Evolutionary conservation across 2,797 vertebrate genomes (phyloP).

Genomic region (Anomalospiza imberbis): DNA sequence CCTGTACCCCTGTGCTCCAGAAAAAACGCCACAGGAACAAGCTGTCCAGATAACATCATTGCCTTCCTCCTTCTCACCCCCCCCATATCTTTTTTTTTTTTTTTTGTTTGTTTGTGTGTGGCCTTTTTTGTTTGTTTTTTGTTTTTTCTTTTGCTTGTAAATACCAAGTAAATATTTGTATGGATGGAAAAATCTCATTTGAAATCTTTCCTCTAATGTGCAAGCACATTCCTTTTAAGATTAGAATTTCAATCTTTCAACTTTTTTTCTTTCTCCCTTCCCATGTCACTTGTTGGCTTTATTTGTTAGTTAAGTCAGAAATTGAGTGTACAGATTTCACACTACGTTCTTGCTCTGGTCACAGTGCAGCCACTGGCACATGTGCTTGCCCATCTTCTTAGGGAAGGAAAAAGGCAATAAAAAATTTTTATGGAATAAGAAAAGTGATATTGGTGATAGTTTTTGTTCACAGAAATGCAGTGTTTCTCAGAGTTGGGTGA

Average conservation of each 20-base stretch:
- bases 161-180: neutral
- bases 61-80: too few relatives aligned
- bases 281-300: neutral
- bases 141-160: neutral
- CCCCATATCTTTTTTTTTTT: too few relatives aligned
- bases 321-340: neutral
- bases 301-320: neutral
- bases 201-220: neutral
- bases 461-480: neutral
- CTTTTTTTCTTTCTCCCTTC: neutral
- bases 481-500: neutral
- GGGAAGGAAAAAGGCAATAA: neutral
- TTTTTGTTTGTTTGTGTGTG: neutral
- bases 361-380: neutral
- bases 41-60: neutral
- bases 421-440: neutral
- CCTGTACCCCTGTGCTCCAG: neutral
- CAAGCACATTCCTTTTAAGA: neutral
- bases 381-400: fast-evolving
- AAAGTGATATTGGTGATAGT: neutral
- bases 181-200: neutral
- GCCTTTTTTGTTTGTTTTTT: neutral
- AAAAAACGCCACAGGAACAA: neutral
- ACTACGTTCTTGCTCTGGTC: neutral
- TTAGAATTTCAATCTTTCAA: neutral